Base-by-base conservation (phyloP, 30 jellyfish, hydroid and myxozoan species). In the Haliclystus octoradiatus region DNA sequence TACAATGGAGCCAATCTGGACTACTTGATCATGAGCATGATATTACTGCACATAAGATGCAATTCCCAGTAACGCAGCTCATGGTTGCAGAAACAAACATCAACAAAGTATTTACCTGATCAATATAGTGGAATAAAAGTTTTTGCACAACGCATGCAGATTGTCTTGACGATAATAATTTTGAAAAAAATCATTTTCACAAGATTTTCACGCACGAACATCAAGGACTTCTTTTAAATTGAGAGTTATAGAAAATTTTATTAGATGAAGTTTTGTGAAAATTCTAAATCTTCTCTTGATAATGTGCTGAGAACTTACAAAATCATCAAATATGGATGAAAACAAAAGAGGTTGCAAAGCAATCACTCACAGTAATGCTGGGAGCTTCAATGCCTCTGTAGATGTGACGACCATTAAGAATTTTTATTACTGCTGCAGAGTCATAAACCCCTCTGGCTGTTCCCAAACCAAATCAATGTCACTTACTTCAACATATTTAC, bases 371-470 rank as follows among this genome's bases (percentile, higher is more conserved):
- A 27, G 73, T 51, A n/a, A 33, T 31, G 27, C 31, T 33, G 49
- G 52, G 81, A 25, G 85, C 82, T 63, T 74, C 85, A 52, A 74
- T 65, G 33, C 49, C 85, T 35, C 89, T 28, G 15, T 76, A 53
- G 47, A 52, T 31, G 31, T 76, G 84, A 29, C 63, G 64, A 2
- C 84, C 89, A 0, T 49, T 75, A 7, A 47, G 5, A n/a, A 76
- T 67, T 49, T 76, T 83, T 23, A 63, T 29, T 22, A 66, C 22
- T 19, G n/a, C 67, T 32, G 71, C 50, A 47, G 81, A 13, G 28
- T 83, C 83, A 66, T 76, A 66, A 25, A 66, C 53, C 2, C 34
- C 76, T n/a, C n/a, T 15, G 89, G 75, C 33, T 76, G 73, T 28
- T 33, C 49, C 34, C 61, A 52, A 26, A 65, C 50, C 52, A 33